These are phyloP conservation scores for Lacerta agilis DNA, from an alignment of 2,797 vertebrate species.

Conservation along the genomic window DNA sequence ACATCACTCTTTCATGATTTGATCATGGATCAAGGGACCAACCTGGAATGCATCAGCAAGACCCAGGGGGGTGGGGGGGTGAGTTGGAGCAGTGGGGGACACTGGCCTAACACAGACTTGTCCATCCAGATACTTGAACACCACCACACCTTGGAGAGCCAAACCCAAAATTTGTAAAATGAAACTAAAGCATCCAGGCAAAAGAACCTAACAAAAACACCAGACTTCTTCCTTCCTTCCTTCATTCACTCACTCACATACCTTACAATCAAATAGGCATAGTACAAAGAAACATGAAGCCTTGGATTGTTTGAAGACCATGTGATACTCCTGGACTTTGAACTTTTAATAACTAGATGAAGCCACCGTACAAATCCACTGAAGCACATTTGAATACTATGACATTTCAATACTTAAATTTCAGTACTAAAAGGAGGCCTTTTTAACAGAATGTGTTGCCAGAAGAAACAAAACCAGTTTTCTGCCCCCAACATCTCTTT, in stretches of 20 bases:
- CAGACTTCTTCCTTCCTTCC: background rate
- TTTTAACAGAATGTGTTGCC: rapidly evolving
- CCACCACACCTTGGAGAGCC: background rate
- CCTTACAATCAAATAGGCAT: conserved; percentile 25
- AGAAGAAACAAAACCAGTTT: background rate
- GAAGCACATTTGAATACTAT: conserved; percentile 52
- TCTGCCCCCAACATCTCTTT: background rate
- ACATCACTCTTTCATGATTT: too few species aligned
- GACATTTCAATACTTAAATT: conserved; percentile 52
- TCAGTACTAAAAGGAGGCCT: conserved; percentile 14
- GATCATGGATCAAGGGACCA: too few species aligned
- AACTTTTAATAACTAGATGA: conserved; percentile 68
- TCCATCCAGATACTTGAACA: too few species aligned
- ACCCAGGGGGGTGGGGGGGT: too few species aligned
- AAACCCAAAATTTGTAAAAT: background rate
- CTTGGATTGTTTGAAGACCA: conserved; percentile 31
- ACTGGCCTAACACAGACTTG: too few species aligned
- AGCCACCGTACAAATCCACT: conserved; percentile 62
- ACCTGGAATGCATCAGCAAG: too few species aligned
- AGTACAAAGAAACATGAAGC: background rate
- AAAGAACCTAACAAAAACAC: background rate
- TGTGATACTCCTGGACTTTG: conserved; percentile 64
- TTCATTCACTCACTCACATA: background rate
- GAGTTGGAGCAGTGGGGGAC: too few species aligned
- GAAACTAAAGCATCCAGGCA: background rate